These are phyloP conservation scores for Blastobasis lacticolella DNA, from an alignment of 2,888 invertebrate species.

Conservation along the genomic window DNA sequence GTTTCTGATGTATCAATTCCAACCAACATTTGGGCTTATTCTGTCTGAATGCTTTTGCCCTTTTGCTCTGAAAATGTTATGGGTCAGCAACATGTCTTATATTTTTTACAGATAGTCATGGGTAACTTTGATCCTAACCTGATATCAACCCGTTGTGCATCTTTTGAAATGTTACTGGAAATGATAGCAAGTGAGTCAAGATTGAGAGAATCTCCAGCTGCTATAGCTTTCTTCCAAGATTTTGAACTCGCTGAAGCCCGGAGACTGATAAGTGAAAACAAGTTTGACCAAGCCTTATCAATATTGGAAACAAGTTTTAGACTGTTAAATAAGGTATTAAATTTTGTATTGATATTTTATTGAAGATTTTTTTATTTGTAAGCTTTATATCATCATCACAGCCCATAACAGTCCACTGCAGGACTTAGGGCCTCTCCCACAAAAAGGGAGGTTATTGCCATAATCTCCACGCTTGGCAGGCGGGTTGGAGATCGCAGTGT, in stretches of 20 bases:
- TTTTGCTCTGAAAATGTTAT: too few relatives aligned
- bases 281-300: conserved; percentile 77
- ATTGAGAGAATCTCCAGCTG: conserved; percentile 72
- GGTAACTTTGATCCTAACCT: conserved; percentile 82
- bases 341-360: not conserved
- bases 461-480: too few relatives aligned
- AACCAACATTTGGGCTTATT: too few relatives aligned
- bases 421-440: too few relatives aligned
- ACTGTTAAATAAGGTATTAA: conserved; percentile 67
- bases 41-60: too few relatives aligned
- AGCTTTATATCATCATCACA: too few relatives aligned
- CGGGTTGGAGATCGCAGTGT: too few relatives aligned
- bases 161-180: conserved; percentile 77
- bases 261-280: conserved; percentile 70
- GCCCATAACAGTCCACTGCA: too few relatives aligned
- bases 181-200: conserved; percentile 71
- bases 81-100: too few relatives aligned
- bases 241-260: conserved; percentile 77
- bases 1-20: too few relatives aligned
- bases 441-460: too few relatives aligned
- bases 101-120: conserved; percentile 65
- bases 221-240: conserved; percentile 78
- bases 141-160: conserved; percentile 76
- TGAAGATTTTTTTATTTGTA: too few relatives aligned
- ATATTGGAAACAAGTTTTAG: conserved; percentile 80